phyloP scores from a whole-genome alignment of 1,140 invertebrate genomes.

The Octopus sinensis region DNA sequence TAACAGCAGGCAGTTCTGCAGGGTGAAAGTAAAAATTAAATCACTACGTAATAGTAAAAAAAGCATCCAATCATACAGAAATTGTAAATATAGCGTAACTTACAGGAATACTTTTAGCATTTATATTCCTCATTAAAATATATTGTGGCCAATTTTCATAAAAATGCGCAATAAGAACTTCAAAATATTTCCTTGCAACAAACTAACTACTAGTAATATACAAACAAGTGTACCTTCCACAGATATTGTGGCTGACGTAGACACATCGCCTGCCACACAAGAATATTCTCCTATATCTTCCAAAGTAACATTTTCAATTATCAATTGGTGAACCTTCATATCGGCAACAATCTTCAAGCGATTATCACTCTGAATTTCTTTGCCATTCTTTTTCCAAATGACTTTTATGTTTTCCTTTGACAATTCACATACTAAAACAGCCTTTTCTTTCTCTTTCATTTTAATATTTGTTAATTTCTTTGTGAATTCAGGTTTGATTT shows the following conservation, averaged over 20 bases:
- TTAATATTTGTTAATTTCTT: conserved; percentile 26
- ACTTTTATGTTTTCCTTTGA: conserved; percentile 45
- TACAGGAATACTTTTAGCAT: too few species aligned
- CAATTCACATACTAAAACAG: conserved; percentile 50
- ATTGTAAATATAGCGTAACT: too few species aligned
- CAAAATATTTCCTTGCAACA: too few species aligned
- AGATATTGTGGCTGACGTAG: conserved; percentile 30
- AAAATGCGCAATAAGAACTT: too few species aligned
- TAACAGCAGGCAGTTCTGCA: too few species aligned
- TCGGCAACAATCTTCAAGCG: conserved; percentile 55
- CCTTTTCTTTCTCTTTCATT: conserved; percentile 40
- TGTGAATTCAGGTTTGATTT: not conserved
- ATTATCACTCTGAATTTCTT: conserved; percentile 45
- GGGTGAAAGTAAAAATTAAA: too few species aligned
- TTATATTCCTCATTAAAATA: too few species aligned
- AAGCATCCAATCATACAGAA: too few species aligned
- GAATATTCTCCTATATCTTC: conserved; percentile 42
- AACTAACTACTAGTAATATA: too few species aligned
- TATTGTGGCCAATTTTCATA: too few species aligned
- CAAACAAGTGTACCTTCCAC: conserved; percentile 31
- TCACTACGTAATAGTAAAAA: too few species aligned
- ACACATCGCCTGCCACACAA: conserved; percentile 39
- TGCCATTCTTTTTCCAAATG: conserved; percentile 57
- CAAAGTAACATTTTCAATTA: conserved; percentile 35
- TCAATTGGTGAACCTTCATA: conserved; percentile 33